Percentiles rank a stretch among this genome's conserved stretches.
Conservation (phyloP, 2,113 vertebrate species). For the Vimba vimba region DNA sequence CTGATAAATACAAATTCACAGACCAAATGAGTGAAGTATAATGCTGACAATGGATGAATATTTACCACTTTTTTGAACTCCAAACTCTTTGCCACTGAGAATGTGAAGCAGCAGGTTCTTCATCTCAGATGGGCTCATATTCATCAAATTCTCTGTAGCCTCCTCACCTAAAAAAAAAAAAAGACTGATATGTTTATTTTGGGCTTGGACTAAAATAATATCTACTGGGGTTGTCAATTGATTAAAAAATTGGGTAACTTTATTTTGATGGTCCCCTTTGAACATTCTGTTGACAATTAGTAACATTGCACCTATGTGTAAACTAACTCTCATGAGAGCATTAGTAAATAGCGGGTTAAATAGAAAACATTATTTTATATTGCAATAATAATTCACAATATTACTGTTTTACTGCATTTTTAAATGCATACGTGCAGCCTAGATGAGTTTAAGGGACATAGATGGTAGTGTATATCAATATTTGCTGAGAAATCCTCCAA, state of each 20-base stretch:
- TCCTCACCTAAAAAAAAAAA: constrained; percentile 80
- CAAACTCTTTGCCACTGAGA: constrained; percentile 95
- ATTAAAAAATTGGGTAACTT: background rate
- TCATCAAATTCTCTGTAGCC: constrained; percentile 91
- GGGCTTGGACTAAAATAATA: background rate
- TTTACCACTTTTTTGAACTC: constrained; percentile 86
- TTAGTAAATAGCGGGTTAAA: no score
- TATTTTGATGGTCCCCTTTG: no score
- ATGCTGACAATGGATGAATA: background rate
- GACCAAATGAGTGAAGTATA: background rate
- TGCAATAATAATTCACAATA: no score
- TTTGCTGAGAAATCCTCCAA: background rate
- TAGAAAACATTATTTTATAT: no score
- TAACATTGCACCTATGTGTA: no score
- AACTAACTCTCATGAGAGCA: no score
- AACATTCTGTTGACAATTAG: no score
- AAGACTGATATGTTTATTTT: constrained; percentile 15
- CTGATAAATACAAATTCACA: background rate
- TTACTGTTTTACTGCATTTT: no score
- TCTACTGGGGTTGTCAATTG: background rate
- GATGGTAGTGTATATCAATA: background rate
- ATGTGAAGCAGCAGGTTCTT: constrained; percentile 95
- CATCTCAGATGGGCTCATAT: constrained; percentile 90
- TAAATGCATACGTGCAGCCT: no score
- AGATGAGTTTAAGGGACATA: no score